Evolutionary conservation across 2,888 invertebrate genomes (phyloP).

Genomic region (Cheilosia pagana): DNA sequence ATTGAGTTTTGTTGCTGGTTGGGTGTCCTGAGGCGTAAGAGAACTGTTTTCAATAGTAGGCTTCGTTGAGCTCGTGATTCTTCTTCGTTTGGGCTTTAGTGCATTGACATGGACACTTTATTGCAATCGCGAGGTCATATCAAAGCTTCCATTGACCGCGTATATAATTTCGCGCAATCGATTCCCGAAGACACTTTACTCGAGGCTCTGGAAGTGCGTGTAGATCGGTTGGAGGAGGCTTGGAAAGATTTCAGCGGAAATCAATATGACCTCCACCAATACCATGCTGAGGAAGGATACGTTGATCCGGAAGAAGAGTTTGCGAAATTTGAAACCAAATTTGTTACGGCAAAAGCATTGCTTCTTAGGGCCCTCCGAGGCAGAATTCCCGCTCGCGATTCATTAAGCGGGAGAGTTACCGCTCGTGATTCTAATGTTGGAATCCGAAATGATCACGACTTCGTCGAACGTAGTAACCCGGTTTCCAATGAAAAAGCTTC

Average conservation of each 20-base stretch:
- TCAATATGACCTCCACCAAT: conserved; percentile 10
- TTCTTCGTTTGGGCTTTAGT: too few relatives aligned
- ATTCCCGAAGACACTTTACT: conserved; percentile 6
- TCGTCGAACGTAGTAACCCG: background rate
- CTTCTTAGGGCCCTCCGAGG: conserved; percentile 3
- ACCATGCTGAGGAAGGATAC: conserved; percentile 7
- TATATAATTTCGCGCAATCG: background rate
- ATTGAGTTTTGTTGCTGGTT: too few relatives aligned
- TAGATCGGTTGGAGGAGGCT: conserved; percentile 16
- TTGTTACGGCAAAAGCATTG: background rate
- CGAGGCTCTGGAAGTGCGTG: conserved; percentile 22
- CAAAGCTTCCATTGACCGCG: too few relatives aligned
- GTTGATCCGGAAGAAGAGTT: conserved; percentile 31
- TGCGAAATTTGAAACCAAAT: background rate
- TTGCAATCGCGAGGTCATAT: too few relatives aligned
- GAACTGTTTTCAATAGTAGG: too few relatives aligned
- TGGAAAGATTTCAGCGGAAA: conserved; percentile 7
- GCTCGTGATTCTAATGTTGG: background rate
- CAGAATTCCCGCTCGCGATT: background rate
- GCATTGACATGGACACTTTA: too few relatives aligned
- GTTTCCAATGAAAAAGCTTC: background rate
- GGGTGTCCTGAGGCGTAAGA: too few relatives aligned
- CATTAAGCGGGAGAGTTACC: too few relatives aligned
- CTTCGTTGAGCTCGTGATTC: too few relatives aligned
- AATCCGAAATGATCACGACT: background rate